These are phyloP conservation scores for Carduelis carduelis DNA, from an alignment of 2,797 vertebrate species.

Conservation along the genomic window DNA sequence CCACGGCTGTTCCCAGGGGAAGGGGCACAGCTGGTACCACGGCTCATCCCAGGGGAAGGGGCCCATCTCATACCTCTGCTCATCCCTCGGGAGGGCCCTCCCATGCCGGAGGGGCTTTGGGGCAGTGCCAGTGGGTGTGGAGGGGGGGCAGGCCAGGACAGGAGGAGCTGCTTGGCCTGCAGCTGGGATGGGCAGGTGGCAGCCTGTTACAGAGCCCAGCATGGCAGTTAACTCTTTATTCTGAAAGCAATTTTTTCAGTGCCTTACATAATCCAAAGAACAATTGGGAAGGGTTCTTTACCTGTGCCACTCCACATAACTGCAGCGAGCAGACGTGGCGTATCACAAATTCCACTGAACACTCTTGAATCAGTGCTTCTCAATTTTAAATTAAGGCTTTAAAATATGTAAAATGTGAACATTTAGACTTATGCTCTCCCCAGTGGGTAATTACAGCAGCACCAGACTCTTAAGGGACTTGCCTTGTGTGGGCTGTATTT, in stretches of 20 bases:
- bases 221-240: neutral
- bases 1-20: neutral
- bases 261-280: neutral
- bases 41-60: neutral
- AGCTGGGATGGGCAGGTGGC: constrained; percentile 22
- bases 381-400: neutral
- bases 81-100: neutral
- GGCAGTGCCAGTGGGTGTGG: constrained; percentile 19
- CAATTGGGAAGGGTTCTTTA: neutral
- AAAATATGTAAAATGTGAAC: neutral
- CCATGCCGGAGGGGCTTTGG: neutral
- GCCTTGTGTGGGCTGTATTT: neutral
- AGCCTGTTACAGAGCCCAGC: constrained; percentile 21
- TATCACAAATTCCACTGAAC: neutral
- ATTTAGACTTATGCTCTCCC: neutral
- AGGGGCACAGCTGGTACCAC: neutral
- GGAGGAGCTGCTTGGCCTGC: neutral
- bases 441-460: neutral
- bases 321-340: neutral
- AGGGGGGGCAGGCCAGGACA: neutral
- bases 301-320: neutral
- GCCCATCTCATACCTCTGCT: neutral
- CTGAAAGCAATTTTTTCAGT: neutral
- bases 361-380: neutral
- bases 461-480: neutral